Base-by-base conservation (phyloP, 2,888 invertebrate genomes). In the Ochlodes sylvanus region DNA sequence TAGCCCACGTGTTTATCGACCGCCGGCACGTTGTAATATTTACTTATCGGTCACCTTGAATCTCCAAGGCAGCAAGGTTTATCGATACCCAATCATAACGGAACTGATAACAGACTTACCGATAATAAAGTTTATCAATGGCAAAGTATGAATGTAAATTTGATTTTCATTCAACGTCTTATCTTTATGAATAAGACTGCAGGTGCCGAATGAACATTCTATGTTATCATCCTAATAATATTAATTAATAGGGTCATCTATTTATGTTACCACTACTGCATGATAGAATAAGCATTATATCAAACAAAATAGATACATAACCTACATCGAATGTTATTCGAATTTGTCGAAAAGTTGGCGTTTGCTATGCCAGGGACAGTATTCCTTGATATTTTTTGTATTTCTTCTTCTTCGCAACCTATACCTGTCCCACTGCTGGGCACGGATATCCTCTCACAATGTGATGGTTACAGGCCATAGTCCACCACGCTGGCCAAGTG, bases 91-190 rank as follows among this genome's bases (percentile, higher is more conserved):
- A 9, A 32, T 27, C 50, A 62, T 50, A 50, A 50, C 61, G 21
- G 19, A 62, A 15, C n/a, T 32, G 38, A 62, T 62, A 50, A 38
- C 10, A 27, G n/a, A 19, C 34, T 17, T 50, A 38, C 50, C 7
- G n/a, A 3, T 54, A 10, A 41, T 21, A 54, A 54, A 41, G 21
- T 54, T 41, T 54, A 63, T 63, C 54, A 54, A 54, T 41, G 19
- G 54, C n/a, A 52, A 63, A 54, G 52, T 32, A 41, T 54, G 63
- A 63, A 63, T 63, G 27, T 21, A 60, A 21, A 60, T 57, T 21
- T 44, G 61, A 62, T 62, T 62, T 50, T 19, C 61, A 50, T 50
- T 62, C 34, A 50, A 27, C 32, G 14, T 38, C 21, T 63, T 21
- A 63, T 41, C 41, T 52, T 38, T 32, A 27, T 38, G 15, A 15